Base-by-base conservation (phyloP, 2,797 vertebrate species). In the Scomberomorus guttatus region DNA sequence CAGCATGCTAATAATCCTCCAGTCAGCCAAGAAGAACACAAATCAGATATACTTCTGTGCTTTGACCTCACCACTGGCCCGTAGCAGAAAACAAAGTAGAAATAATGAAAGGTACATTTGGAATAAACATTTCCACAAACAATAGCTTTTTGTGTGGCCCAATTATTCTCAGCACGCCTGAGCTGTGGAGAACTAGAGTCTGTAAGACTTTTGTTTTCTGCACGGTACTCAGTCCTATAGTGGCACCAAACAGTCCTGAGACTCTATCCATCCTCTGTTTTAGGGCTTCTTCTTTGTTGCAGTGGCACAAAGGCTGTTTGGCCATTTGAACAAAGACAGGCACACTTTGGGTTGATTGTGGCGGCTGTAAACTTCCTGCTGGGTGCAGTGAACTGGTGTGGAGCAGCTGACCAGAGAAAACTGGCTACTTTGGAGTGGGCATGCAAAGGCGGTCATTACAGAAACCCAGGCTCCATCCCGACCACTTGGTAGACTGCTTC, bases 21-120 rank as follows among this genome's bases (percentile, higher is more conserved):
- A 71, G 72, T 63, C 61, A 27, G 89, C 87, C 89, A 89, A 87
- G 85, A 70, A 83, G 81, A 92, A 89, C 76, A 83, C 84, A 87
- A 71, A 77, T 84, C 77, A 70, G 85, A 89, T 85, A 85, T 85
- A 59, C 81, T 89, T 89, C 83, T 90, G 87, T 9, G 71, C 66
- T 78, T 67, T 85, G 87, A 89, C 85, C 85, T 77, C 0, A 0
- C 60, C 46, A 27, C 42, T 74, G 69, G 68, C 74, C 80, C 7
- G 56, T 50, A 79, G 69, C 65, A 24, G 73, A 83, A 87, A 79
- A 83, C 44, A 61, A 76, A 84, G 72, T n/a, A 25, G 63, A 77
- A 82, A 81, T 80, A 80, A 85, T 78, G 56, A 85, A 84, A 89
- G 71, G 65, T 89, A 69, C 29, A 64, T 91, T 86, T 79, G 55